A percentile compares a stretch with the other conserved stretches of the same genome.
Evolutionary conservation across 2,113 vertebrate genomes (phyloP).

Genomic region (Athene noctua): DNA sequence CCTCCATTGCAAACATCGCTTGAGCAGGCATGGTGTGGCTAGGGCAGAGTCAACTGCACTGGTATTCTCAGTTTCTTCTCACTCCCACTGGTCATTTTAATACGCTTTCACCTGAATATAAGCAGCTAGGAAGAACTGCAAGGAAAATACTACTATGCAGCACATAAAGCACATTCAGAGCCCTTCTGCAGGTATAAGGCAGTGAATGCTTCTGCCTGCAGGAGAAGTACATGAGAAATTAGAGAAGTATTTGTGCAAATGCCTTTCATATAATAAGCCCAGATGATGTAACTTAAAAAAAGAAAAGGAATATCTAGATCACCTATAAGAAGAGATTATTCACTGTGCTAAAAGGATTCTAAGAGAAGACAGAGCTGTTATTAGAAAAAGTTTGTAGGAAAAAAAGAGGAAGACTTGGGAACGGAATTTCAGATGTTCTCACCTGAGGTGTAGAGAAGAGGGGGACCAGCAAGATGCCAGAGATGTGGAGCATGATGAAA

Average conservation of each 20-base stretch:
- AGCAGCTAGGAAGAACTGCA: not conserved
- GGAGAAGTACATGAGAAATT: not conserved
- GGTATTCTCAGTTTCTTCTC: not conserved
- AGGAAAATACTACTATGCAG: not conserved
- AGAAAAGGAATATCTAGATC: not conserved
- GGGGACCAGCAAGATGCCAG: not conserved
- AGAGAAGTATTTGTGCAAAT: not conserved
- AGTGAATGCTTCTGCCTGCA: not conserved
- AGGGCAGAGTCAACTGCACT: not conserved
- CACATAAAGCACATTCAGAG: not conserved
- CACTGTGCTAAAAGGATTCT: not conserved
- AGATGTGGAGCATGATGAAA: not conserved
- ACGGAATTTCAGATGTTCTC: not conserved
- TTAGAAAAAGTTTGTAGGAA: not conserved
- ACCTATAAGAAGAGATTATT: not conserved
- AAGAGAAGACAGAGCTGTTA: not conserved
- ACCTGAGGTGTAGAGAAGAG: not conserved
- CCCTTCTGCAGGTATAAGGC: not conserved
- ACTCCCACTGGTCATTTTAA: not conserved
- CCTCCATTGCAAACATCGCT: not conserved
- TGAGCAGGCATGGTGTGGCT: not conserved
- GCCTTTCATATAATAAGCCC: not conserved
- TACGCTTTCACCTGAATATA: not conserved
- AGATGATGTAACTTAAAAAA: not conserved
- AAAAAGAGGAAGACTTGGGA: not conserved